Evolutionary conservation across 2,113 vertebrate genomes (phyloP).

Genomic region (Podarcis cretensis): DNA sequence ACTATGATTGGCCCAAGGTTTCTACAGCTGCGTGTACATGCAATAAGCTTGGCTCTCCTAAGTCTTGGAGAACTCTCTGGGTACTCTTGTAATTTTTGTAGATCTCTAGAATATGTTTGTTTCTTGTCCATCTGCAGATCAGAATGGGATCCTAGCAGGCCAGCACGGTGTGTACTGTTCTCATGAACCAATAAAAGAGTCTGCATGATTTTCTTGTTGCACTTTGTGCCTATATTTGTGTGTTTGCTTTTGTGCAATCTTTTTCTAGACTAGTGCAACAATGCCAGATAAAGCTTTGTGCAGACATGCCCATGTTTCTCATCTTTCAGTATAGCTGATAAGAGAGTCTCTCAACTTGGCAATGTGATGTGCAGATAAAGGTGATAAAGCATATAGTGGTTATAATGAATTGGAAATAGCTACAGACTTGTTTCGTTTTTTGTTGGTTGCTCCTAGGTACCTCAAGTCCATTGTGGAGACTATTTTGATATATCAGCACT

Average conservation of each 20-base stretch:
- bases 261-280: neutral
- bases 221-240: neutral
- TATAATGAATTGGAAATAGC: neutral
- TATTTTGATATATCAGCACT: conserved; percentile 95
- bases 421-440: neutral
- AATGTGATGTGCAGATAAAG: neutral
- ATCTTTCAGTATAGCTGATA: neutral
- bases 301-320: neutral
- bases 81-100: neutral
- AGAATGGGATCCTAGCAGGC: neutral
- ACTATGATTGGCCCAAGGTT: neutral
- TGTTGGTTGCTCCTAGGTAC: conserved; percentile 83
- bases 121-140: neutral
- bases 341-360: neutral
- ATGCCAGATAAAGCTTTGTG: neutral
- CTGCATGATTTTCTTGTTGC: neutral
- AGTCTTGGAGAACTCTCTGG: neutral
- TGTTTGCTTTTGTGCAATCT: neutral
- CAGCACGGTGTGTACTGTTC: neutral
- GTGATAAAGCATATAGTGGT: neutral
- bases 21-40: neutral
- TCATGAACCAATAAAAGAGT: neutral
- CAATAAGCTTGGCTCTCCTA: neutral
- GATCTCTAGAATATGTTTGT: neutral
- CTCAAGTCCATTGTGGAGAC: conserved; percentile 94